phyloP scores from a whole-genome alignment of 2,888 invertebrate genomes.

The Metalampra italica region DNA sequence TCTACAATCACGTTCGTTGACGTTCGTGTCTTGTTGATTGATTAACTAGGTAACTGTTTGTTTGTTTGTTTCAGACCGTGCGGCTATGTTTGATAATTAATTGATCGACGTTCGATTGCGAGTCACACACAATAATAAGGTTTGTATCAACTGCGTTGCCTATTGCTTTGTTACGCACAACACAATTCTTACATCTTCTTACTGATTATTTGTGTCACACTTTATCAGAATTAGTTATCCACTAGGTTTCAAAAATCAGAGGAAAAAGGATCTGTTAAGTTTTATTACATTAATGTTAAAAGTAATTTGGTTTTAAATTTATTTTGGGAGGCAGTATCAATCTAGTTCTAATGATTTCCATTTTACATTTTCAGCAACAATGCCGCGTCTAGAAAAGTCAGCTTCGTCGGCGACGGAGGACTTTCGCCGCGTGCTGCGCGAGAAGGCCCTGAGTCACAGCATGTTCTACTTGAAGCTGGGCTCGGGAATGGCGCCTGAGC shows the following conservation, averaged over 20 bases:
- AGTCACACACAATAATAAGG: constrained; percentile 4
- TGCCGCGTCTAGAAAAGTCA: constrained; percentile 63
- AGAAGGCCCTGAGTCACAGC: constrained; percentile 73
- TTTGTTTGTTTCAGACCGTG: constrained; percentile 37
- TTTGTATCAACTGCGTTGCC: constrained; percentile 7
- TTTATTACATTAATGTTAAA: too few species aligned
- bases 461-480: constrained; percentile 70
- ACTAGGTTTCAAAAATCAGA: too few species aligned
- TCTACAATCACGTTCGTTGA: too few species aligned
- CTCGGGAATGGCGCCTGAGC: constrained; percentile 45
- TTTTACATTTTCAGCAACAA: constrained; percentile 29
- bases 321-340: too few species aligned
- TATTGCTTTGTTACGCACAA: too few species aligned
- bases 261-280: too few species aligned
- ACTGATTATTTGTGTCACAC: too few species aligned
- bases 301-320: too few species aligned
- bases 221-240: too few species aligned
- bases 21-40: not conserved
- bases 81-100: constrained; percentile 33
- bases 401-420: constrained; percentile 64
- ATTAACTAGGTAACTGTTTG: not conserved
- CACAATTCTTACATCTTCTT: too few species aligned
- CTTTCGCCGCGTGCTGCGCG: constrained; percentile 68
- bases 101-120: constrained; percentile 13
- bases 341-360: not conserved